Base-by-base conservation (phyloP, 2,113 vertebrate genomes). In the Zingel zingel region DNA sequence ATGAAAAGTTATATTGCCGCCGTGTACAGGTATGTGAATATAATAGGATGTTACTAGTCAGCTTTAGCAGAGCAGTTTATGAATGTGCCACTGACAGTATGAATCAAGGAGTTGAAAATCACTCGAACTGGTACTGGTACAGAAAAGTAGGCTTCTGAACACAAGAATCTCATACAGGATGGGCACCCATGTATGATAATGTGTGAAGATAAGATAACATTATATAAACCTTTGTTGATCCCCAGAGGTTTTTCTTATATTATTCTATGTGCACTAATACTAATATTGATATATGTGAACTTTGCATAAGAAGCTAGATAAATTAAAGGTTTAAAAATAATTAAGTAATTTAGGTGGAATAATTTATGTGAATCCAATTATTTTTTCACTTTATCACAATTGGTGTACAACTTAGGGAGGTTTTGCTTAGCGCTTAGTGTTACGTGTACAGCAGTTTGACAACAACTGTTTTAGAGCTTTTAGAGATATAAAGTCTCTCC, bases 381-480 rank as follows among this genome's bases (percentile, higher is more conserved):
- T 64, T 64, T 43, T 19, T 54, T 65, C 12, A 21, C 3, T 21
- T 43, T 57, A 6, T 3, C 36, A 18, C 5, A 33, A 77, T 48
- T 23, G 4, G 23, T 5, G 14, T 36, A 36, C 0, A 61, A 21
- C 33, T 53, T 18, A 16, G 5, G 6, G 36, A 48, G 10, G 21
- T 5, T 45, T 9, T n/a, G 19, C 33, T 48, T 18, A 48, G 33
- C 0, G 27, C 45, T 62, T n/a, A 19, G 6, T 25, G 2, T 66
- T 47, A 67, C 45, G 68, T 79, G 51, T 59, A 21, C 30, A 70
- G 18, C 54, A 65, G 43, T 68, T 66, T 76, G 21, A 30, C 6
- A 56, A 74, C 69, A 67, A 23, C 77, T 75, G 50, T 56, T 51
- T 76, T 14, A 21, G 47, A 50, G 25, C 45, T 23, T 15, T 58